Evolutionary conservation across 2,113 vertebrate genomes (phyloP), one percentile per base, ranked within the genome.

Genomic region (Anhinga rufa): DNA sequence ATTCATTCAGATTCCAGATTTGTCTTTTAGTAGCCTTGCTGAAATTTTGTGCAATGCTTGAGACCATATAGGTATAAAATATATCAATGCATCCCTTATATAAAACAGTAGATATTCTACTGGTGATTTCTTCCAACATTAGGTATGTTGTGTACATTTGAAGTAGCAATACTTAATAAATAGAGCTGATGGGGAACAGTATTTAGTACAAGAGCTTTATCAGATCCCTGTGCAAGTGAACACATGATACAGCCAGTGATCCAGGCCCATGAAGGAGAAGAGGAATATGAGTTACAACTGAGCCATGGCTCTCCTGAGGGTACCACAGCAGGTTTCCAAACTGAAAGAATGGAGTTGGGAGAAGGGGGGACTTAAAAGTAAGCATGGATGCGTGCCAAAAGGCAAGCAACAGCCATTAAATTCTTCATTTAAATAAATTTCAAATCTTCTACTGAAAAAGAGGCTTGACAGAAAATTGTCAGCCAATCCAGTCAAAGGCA

Each of bases 341-440:
- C 32, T 58, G 83, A 79, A 93, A 52, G 20, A 68, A n/a, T 34
- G 21, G 34, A 69, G 58, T 1, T 88, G 62, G 34, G 70, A 89
- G 66, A 82, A 85, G 20, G 22, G 14, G 20, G 29, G 3, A 18
- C 36, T 82, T 91, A 52, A 84, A 69, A 2, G 2, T 51, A 76
- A 62, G 52, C 13, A 36, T 55, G 79, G 48, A 68, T 9, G 4
- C 52, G 26, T 92, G 92, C 88, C 82, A 86, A 49, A 82, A 84
- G 31, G 44, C n/a, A 75, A 89, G 62, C 44, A 57, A 54, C 42
- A 83, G 66, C 58, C 44, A 10, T 91, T 81, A 86, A 40, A 62
- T 74, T 82, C 92, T 76, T 89, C 12, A 66, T 90, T 58, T 90
- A 93, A 90, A 74, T 44, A 87, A 75, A 93, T 93, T 81, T 83